phyloP scores from a whole-genome alignment of 2,888 invertebrate genomes.

The Nysson spinosus region DNA sequence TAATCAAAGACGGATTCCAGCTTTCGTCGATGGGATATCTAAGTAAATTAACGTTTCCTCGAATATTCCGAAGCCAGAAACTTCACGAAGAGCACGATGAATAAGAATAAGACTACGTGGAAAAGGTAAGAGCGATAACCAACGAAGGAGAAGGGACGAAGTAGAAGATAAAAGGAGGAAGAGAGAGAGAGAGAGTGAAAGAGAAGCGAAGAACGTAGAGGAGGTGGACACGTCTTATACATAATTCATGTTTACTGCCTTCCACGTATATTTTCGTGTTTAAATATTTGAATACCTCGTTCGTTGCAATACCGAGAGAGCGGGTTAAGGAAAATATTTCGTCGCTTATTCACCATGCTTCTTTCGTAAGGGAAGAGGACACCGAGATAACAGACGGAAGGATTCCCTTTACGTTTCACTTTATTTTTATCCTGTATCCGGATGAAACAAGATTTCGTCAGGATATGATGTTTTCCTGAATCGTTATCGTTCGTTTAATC shows the following conservation, averaged over 20 bases:
- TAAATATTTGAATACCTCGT: slow-evolving; percentile 76
- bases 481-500: slow-evolving; percentile 16
- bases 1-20: too few relatives aligned
- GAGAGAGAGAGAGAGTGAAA: slow-evolving; percentile 33
- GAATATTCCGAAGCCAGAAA: too few relatives aligned
- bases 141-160: slow-evolving; percentile 19
- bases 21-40: too few relatives aligned
- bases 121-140: slow-evolving; percentile 42
- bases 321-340: slow-evolving; percentile 71
- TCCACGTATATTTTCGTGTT: slow-evolving; percentile 76
- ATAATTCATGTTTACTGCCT: slow-evolving; percentile 73
- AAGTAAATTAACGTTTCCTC: too few relatives aligned
- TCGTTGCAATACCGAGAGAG: slow-evolving; percentile 63
- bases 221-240: slow-evolving; percentile 67
- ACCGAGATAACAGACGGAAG: too few relatives aligned
- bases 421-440: slow-evolving; percentile 4
- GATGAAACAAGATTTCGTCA: slow-evolving; percentile 24
- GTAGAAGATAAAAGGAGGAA: slow-evolving; percentile 36
- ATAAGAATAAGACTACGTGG: slow-evolving; percentile 21
- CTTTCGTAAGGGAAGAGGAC: slow-evolving; percentile 15
- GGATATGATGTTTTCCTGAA: slow-evolving; percentile 23
- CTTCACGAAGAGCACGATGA: slow-evolving; percentile 1
- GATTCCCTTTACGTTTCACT: slow-evolving; percentile 15
- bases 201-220: slow-evolving; percentile 22
- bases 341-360: slow-evolving; percentile 62